phyloP scores from a whole-genome alignment of 2,888 invertebrate species.

The Andrena praecox region DNA sequence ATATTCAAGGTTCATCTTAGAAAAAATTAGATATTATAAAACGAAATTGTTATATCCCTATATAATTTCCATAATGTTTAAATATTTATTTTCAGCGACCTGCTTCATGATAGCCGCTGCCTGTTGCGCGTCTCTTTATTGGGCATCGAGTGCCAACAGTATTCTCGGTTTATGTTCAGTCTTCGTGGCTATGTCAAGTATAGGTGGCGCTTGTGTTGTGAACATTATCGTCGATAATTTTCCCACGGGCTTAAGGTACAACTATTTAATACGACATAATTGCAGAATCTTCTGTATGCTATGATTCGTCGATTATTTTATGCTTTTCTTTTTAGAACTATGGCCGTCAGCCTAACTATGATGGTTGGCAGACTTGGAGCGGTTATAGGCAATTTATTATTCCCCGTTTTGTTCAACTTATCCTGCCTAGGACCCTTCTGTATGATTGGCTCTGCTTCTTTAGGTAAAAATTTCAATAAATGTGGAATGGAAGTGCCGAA shows the following conservation, averaged over 20 bases:
- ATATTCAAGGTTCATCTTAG: neutral
- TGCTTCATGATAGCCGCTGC: conserved; percentile 81
- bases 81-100: conserved; percentile 70
- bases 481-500: too few relatives aligned
- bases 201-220: conserved; percentile 86
- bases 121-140: conserved; percentile 82
- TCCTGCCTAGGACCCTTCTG: conserved; percentile 91
- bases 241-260: conserved; percentile 81
- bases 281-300: neutral
- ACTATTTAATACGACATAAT: neutral
- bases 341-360: conserved; percentile 90
- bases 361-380: conserved; percentile 91
- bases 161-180: conserved; percentile 81
- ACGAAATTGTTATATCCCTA: neutral
- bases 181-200: conserved; percentile 83
- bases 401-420: conserved; percentile 89
- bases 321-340: conserved; percentile 86
- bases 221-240: conserved; percentile 85
- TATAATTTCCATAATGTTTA: neutral
- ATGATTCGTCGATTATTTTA: neutral
- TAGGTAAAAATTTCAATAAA: conserved; percentile 85
- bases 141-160: conserved; percentile 78
- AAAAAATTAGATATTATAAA: neutral
- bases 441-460: conserved; percentile 88
- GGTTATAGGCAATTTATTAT: conserved; percentile 89